Conservation (phyloP, 2,888 invertebrate species). For the Pseudolycoriella hygida region DNA sequence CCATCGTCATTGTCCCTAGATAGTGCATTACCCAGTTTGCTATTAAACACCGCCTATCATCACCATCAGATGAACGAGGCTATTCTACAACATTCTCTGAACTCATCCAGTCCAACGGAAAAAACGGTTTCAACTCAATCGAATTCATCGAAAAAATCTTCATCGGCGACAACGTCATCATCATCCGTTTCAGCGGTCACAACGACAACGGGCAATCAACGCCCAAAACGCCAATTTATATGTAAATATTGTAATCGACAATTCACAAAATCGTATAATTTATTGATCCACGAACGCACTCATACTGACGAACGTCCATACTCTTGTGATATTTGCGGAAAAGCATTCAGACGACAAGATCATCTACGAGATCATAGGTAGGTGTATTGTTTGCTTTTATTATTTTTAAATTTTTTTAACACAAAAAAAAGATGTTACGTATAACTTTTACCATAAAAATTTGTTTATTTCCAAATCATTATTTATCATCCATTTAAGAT, state of each 20-base stretch:
- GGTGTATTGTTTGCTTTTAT: conserved; percentile 19
- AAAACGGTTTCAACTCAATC: conserved; percentile 26
- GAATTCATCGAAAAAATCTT: conserved; percentile 15
- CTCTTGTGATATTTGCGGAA: conserved; percentile 94
- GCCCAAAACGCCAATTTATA: conserved; percentile 95
- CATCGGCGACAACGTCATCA: conserved; percentile 14
- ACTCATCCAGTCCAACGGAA: too few relatives aligned
- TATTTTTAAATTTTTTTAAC: too few relatives aligned
- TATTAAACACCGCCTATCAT: conserved; percentile 50
- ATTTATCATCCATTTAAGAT: too few relatives aligned
- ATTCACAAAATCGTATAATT: conserved; percentile 91
- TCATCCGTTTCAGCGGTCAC: conserved; percentile 15
- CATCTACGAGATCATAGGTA: conserved; percentile 86
- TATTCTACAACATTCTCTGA: neutral
- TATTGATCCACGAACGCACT: conserved; percentile 92
- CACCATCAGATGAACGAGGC: conserved; percentile 23
- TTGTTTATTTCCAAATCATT: too few relatives aligned
- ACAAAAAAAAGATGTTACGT: too few relatives aligned
- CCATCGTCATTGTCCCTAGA: conserved; percentile 35
- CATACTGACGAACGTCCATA: conserved; percentile 96
- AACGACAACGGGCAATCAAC: conserved; percentile 12
- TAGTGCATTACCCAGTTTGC: conserved; percentile 48
- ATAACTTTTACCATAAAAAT: too few relatives aligned
- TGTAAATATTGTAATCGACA: conserved; percentile 96
- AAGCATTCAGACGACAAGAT: conserved; percentile 93